A percentile compares a stretch with the other conserved stretches of the same genome.
Evolutionary conservation across 1,140 invertebrate species (phyloP).

Genomic region (Bombus balteatus): DNA sequence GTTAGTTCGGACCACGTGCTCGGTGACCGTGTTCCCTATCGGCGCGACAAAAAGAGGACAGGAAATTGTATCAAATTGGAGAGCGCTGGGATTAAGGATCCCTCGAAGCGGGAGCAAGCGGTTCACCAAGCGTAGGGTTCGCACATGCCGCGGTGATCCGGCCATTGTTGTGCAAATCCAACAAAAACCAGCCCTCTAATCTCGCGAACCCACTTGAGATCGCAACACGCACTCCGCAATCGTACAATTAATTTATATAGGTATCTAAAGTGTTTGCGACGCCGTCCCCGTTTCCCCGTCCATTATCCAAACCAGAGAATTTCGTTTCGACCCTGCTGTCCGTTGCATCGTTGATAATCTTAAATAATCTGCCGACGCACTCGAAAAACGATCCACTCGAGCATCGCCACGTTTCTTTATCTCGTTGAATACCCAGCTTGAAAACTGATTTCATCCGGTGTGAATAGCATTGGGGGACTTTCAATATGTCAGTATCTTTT

Average conservation of each 20-base stretch:
- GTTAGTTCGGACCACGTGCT: conserved; percentile 50
- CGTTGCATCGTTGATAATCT: conserved; percentile 45
- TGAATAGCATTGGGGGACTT: not conserved
- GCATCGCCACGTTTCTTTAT: not conserved
- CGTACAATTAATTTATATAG: conserved; percentile 81
- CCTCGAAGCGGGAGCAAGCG: conserved; percentile 60
- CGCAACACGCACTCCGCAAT: conserved; percentile 69
- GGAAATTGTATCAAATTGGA: conserved; percentile 77
- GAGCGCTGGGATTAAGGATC: conserved; percentile 74
- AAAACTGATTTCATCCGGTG: not conserved
- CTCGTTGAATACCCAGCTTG: not conserved
- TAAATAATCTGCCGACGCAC: conserved; percentile 43
- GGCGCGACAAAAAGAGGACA: conserved; percentile 64
- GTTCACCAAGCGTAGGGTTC: conserved; percentile 62
- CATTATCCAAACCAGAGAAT: conserved; percentile 17
- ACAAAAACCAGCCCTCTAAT: conserved; percentile 79
- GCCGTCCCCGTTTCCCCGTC: conserved; percentile 57
- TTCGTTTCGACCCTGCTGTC: conserved; percentile 5
- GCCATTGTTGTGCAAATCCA: conserved; percentile 77
- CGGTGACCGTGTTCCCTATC: conserved; percentile 55
- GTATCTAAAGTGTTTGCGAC: conserved; percentile 73
- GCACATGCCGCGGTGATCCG: conserved; percentile 70
- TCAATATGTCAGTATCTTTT: not conserved
- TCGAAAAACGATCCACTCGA: conserved; percentile 28
- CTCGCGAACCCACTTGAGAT: conserved; percentile 77